These are phyloP conservation scores for Lutra lutra DNA, from an alignment of 2,797 vertebrate species.

Conservation along the genomic window DNA sequence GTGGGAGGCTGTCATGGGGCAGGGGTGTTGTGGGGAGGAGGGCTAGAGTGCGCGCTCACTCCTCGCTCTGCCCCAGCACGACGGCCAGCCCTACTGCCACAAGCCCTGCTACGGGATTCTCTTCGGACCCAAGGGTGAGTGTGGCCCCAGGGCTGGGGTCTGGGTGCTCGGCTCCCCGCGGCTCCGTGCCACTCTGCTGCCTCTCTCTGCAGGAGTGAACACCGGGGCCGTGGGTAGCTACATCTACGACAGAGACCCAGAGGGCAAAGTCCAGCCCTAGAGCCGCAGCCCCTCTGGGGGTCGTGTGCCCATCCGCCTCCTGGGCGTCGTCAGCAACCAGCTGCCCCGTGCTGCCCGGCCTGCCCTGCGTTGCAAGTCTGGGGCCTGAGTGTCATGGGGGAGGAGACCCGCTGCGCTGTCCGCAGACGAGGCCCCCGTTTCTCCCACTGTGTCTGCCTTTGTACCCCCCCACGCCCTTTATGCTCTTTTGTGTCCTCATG, in stretches of 20 bases:
- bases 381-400: neutral
- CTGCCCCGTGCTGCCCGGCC: neutral
- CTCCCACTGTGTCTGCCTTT: neutral
- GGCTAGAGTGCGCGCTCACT: neutral
- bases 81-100: constrained; percentile 94
- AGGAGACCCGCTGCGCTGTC: neutral
- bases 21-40: neutral
- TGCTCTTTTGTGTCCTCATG: no score
- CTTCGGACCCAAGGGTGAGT: constrained; percentile 90
- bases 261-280: constrained; percentile 93
- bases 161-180: accelerated
- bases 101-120: constrained; percentile 91
- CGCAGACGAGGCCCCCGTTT: neutral
- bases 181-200: neutral
- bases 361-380: neutral
- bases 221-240: constrained; percentile 98
- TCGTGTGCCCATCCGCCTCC: neutral
- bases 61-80: constrained; percentile 87
- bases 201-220: constrained; percentile 92
- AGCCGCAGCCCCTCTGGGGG: accelerated
- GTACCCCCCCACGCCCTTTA: no score
- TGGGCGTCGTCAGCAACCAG: neutral
- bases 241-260: constrained; percentile 97
- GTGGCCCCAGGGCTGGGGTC: accelerated
- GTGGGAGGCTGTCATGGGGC: neutral